Evolutionary conservation across 1,140 invertebrate genomes (phyloP), one percentile per base, ranked within the genome.

Genomic region (Euura saliciscinereae): DNA sequence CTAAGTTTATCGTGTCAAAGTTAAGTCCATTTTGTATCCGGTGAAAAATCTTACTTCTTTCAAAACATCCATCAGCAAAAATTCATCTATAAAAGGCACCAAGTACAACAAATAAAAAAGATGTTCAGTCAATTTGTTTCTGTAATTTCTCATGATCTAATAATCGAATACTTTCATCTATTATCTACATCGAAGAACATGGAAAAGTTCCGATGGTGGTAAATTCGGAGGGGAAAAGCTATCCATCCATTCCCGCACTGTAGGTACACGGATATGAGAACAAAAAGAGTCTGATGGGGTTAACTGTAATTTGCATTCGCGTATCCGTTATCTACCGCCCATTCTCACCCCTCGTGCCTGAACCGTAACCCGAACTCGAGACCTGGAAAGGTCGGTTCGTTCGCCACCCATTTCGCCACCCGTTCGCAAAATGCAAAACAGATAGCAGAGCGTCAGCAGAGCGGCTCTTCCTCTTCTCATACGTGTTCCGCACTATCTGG

Each of bases 241-340:
- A 76, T 76, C 67, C 76, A 69, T 78, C 75, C 69, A 11, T 44
- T 10, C 10, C 66, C 66, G 28, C 59, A 10, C 59, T 13, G 59
- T 64, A 10, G 5, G 13, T 11, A 11, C 69, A 73, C 67, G 46
- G 71, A 75, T 65, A 76, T 69, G 72, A 71, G 76, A 71, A 74
- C 77, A 76, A 78, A 77, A 81, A 78, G 75, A 73, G 69, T 46
- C 75, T 66, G 73, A 75, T 73, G 73, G 77, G 70, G 73, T 75
- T 79, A 76, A 77, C 79, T 75, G 51, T 79, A 81, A 81, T 81
- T 80, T 81, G 75, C 76, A 80, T 81, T 79, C 70, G 66, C 65
- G 66, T 69, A 73, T 77, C 75, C 74, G 51, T 59, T 59, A 59
- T 59, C 51, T 59, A n/a, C 51, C 51, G 13, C 5, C 51, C 51